Evolutionary conservation across 2,888 invertebrate species (phyloP).

Genomic region (Xestia c-nigrum): DNA sequence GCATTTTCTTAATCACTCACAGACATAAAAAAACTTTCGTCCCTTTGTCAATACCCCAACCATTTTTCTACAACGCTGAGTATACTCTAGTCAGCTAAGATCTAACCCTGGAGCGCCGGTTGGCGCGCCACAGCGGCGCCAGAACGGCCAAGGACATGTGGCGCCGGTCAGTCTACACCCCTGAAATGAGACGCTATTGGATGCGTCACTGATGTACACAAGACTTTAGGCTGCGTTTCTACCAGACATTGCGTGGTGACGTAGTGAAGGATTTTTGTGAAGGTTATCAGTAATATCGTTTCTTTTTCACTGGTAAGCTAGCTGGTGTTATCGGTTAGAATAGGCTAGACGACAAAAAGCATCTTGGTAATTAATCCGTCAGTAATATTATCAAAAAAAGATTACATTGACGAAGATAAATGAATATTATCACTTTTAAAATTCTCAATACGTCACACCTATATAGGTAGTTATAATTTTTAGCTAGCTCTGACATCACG

Average conservation of each 20-base stretch:
- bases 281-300: background rate
- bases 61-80: constrained; percentile 23
- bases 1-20: background rate
- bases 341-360: no score
- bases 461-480: no score
- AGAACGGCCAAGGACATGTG: constrained; percentile 51
- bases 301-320: background rate
- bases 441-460: no score
- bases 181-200: constrained; percentile 28
- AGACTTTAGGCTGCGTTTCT: constrained; percentile 4
- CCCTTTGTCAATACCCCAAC: constrained; percentile 2
- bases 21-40: constrained; percentile 7
- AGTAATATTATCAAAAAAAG: no score
- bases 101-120: constrained; percentile 26
- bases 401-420: no score
- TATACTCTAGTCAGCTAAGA: constrained; percentile 10
- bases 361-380: no score
- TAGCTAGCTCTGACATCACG: no score
- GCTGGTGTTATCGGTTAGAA: background rate
- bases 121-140: constrained; percentile 49
- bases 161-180: constrained; percentile 50
- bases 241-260: background rate
- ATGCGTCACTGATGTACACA: constrained; percentile 14
- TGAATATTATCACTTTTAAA: no score
- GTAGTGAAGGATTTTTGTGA: background rate